Percentiles rank a stretch among this genome's conserved stretches.
Conservation (phyloP, 2,113 vertebrate genomes). For the Coryphaenoides rupestris region DNA sequence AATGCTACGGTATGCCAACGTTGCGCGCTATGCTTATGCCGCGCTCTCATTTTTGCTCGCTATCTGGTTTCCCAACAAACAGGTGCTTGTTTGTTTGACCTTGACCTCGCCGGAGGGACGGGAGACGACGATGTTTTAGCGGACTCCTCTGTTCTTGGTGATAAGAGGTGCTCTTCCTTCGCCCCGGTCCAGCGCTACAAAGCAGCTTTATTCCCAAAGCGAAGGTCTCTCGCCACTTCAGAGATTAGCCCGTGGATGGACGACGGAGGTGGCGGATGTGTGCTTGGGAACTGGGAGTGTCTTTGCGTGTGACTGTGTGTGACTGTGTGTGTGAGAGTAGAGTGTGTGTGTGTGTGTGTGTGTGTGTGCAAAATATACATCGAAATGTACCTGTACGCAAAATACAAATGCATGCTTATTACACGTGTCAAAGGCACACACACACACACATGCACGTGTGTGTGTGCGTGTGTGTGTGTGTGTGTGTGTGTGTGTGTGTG, state of each 20-base stretch:
- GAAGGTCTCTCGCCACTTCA: conserved; percentile 22
- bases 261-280: conserved; percentile 22
- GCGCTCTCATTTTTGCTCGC: conserved; percentile 12
- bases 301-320: conserved; percentile 13
- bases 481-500: conserved; percentile 17
- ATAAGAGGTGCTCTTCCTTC: conserved; percentile 42
- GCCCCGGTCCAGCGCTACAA: conserved; percentile 29
- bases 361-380: too few species aligned
- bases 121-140: conserved; percentile 53
- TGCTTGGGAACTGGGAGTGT: conserved; percentile 17
- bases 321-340: too few species aligned
- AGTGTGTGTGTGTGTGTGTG: too few species aligned
- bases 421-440: too few species aligned
- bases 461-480: conserved; percentile 13
- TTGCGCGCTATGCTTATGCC: conserved; percentile 25
- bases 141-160: conserved; percentile 27
- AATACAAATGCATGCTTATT: too few species aligned
- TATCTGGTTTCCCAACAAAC: conserved; percentile 29
- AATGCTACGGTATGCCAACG: not conserved
- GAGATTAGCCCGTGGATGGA: conserved; percentile 50
- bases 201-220: conserved; percentile 51
- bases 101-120: conserved; percentile 40
- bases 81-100: conserved; percentile 54
- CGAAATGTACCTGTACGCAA: too few species aligned
- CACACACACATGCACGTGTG: not conserved